Base-by-base conservation (phyloP, 1,140 invertebrate species). In the Zaprionus tsacasi region DNA sequence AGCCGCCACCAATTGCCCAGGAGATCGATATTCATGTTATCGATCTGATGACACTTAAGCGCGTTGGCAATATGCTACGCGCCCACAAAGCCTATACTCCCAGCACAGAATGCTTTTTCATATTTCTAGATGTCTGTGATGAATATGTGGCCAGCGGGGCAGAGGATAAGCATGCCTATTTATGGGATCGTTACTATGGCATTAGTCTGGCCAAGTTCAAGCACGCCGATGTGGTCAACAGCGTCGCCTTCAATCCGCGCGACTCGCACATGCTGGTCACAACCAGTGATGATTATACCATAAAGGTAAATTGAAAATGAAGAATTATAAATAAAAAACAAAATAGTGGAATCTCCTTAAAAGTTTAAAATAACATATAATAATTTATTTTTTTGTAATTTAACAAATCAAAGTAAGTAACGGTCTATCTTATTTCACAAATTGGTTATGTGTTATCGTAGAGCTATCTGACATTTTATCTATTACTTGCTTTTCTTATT, bases 1-100 rank as follows among this genome's bases (percentile, higher is more conserved):
- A 96, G 83, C 97, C 97, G 35, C 97, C 97, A 3, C 97, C 97
- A 0, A 97, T 98, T 79, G 97, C 97, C n/a, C 96, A 97, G 93
- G 96, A 98, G 93, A 98, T 98, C 64, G 97, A 98, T 89, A 97
- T 98, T 78, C 96, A 97, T 82, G 97, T 98, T 1, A 98, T 98
- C 78, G 97, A 98, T 93, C 93, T 98, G 68, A 94, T 95, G 38
- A 97, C 95, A 0, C 93, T 98, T 33, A 95, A 96, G 86, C 94
- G 96, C 93, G 96, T 98, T 15, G 97, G 96, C 4, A 96, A 95
- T 48, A 97, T 98, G 95, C 89, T 97, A n/a, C 93, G 96, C 64
- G 94, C 96, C 12, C 97, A 98, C 90, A 96, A 96, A 92, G 97
- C 97, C 2, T 98, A 97, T 85, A 98, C 97, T 6, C 95, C 96